phyloP scores from a whole-genome alignment of 2,888 invertebrate genomes.

The Sericinus montela region DNA sequence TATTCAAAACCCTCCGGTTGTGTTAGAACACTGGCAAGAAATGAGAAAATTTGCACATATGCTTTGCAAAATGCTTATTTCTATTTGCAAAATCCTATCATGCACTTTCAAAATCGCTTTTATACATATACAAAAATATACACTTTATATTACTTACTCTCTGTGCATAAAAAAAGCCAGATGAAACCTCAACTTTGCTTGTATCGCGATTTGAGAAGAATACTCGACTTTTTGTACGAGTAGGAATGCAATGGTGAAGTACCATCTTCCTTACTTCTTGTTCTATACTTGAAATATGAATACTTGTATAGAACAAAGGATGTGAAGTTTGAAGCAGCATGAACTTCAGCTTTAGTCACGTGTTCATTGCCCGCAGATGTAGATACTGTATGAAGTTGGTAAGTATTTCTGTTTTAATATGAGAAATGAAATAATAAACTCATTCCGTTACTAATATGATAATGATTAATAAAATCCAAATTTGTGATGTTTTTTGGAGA shows the following conservation, averaged over 20 bases:
- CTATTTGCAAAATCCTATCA: too few relatives aligned
- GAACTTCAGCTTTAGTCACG: slow-evolving; percentile 9
- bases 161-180: slow-evolving; percentile 38
- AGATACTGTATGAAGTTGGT: slow-evolving; percentile 4
- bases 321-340: slow-evolving; percentile 57
- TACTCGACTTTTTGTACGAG: slow-evolving; percentile 54
- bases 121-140: too few relatives aligned
- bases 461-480: too few relatives aligned
- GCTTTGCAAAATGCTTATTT: too few relatives aligned
- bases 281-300: slow-evolving; percentile 50
- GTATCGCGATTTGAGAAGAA: slow-evolving; percentile 51
- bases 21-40: too few relatives aligned
- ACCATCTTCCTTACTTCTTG: slow-evolving; percentile 62
- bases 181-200: slow-evolving; percentile 58
- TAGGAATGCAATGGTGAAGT: slow-evolving; percentile 54
- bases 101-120: neutral
- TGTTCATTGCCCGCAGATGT: slow-evolving; percentile 16
- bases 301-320: slow-evolving; percentile 69
- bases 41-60: too few relatives aligned
- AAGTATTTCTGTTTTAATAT: neutral
- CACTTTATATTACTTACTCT: too few relatives aligned
- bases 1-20: too few relatives aligned
- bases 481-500: too few relatives aligned
- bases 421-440: too few relatives aligned
- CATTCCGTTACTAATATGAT: too few relatives aligned